Conservation (phyloP, 2,888 invertebrate genomes). For the Abrostola tripartita region DNA sequence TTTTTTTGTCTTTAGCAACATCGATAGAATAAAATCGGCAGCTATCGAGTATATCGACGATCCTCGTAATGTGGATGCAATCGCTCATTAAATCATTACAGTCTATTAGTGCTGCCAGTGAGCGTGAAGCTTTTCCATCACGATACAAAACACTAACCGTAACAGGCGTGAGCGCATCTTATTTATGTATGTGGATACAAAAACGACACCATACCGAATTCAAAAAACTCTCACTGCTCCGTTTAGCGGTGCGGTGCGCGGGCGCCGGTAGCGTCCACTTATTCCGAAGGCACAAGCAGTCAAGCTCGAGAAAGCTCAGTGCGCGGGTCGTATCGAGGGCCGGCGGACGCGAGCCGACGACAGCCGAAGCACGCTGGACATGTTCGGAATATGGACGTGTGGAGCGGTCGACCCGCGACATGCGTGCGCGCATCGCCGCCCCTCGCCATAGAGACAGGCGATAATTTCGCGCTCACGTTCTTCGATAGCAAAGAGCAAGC, state of each 20-base stretch:
- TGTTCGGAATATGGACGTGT: conserved; percentile 91
- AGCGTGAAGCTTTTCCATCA: conserved; percentile 37
- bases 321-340: conserved; percentile 77
- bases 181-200: conserved; percentile 50
- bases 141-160: conserved; percentile 26
- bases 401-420: conserved; percentile 90
- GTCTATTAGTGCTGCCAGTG: conserved; percentile 18
- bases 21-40: background rate
- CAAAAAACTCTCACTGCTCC: conserved; percentile 68
- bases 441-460: conserved; percentile 92
- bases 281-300: conserved; percentile 55
- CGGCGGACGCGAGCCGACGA: conserved; percentile 76
- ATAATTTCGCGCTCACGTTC: conserved; percentile 94
- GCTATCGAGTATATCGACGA: background rate
- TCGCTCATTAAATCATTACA: conserved; percentile 15
- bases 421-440: conserved; percentile 89
- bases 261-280: conserved; percentile 58
- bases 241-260: conserved; percentile 59
- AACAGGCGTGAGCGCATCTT: conserved; percentile 43
- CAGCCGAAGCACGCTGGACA: conserved; percentile 67
- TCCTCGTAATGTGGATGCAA: conserved; percentile 18
- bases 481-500: conserved; percentile 90
- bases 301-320: conserved; percentile 77
- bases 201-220: conserved; percentile 58
- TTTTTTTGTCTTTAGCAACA: no score